These are phyloP conservation scores for Centropus unirufus DNA, from an alignment of 2,113 vertebrate genomes.

Conservation along the genomic window DNA sequence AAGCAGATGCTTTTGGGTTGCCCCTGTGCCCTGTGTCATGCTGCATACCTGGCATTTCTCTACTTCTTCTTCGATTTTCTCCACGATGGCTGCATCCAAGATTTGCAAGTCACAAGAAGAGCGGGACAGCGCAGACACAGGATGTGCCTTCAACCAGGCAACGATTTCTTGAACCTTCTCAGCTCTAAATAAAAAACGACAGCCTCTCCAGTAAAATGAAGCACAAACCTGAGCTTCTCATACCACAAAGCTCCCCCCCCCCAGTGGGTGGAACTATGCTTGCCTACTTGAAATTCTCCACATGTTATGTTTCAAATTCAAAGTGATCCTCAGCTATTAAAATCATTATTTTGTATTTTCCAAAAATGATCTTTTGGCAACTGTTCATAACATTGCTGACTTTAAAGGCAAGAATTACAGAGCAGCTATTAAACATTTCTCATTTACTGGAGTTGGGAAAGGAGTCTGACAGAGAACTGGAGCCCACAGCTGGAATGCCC, in stretches of 20 bases:
- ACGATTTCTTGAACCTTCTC: constrained; percentile 90
- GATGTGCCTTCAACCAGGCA: constrained; percentile 87
- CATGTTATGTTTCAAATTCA: neutral
- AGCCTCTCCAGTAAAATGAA: neutral
- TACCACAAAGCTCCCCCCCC: neutral
- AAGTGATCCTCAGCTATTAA: neutral
- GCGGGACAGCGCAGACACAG: constrained; percentile 84
- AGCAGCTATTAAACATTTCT: neutral
- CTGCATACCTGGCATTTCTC: constrained; percentile 84
- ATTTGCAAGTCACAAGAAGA: constrained; percentile 91
- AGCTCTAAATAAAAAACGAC: constrained; percentile 72
- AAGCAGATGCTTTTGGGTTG: neutral
- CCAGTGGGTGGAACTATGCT: too few relatives aligned
- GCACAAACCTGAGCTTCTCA: neutral
- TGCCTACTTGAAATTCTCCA: neutral
- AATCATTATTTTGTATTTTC: neutral
- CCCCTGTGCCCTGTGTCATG: neutral
- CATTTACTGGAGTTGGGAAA: neutral
- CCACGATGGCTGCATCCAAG: constrained; percentile 86
- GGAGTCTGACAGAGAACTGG: neutral
- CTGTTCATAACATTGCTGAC: neutral
- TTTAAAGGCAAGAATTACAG: neutral
- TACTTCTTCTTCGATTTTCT: constrained; percentile 89
- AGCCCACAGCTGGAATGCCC: neutral
- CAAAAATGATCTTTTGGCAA: neutral